Percentiles rank a stretch among this genome's conserved stretches.
Evolutionary conservation across 2,113 vertebrate genomes (phyloP).

Genomic region (Reinhardtius hippoglossoides): DNA sequence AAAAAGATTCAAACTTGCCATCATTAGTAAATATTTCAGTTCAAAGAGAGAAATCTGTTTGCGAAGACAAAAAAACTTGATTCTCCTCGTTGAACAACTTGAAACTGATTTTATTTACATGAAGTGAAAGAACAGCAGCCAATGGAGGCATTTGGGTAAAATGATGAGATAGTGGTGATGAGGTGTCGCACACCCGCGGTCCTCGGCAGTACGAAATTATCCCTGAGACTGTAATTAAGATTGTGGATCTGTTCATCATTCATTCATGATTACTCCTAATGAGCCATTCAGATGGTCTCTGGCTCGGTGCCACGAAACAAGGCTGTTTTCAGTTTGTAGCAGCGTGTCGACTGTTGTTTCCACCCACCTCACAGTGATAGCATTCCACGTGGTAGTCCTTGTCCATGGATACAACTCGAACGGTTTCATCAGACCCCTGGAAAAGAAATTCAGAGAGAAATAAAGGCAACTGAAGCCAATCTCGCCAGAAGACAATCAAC

Average conservation of each 20-base stretch:
- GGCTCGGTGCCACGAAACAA: slow-evolving; percentile 28
- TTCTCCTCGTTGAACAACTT: slow-evolving; percentile 6
- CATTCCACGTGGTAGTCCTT: slow-evolving; percentile 97
- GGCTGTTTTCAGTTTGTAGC: background rate
- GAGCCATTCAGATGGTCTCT: slow-evolving; percentile 41
- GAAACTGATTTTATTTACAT: slow-evolving; percentile 36
- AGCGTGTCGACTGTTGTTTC: background rate
- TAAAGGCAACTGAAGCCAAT: slow-evolving; percentile 15
- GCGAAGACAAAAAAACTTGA: background rate
- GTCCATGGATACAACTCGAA: slow-evolving; percentile 98
- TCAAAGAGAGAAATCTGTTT: slow-evolving; percentile 6
- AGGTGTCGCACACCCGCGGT: slow-evolving; percentile 34
- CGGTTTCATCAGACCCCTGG: slow-evolving; percentile 97
- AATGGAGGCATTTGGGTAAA: slow-evolving; percentile 50
- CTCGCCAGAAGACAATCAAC: background rate
- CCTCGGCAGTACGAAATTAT: slow-evolving; percentile 49
- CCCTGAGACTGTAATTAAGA: slow-evolving; percentile 59
- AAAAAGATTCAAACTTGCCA: background rate
- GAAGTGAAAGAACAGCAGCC: slow-evolving; percentile 22
- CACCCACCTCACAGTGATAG: slow-evolving; percentile 93
- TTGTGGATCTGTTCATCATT: slow-evolving; percentile 25
- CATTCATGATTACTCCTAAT: slow-evolving; percentile 50
- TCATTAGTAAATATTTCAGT: background rate
- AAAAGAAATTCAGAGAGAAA: slow-evolving; percentile 40
- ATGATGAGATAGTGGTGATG: slow-evolving; percentile 48